Base-by-base conservation (phyloP, 1,140 invertebrate species). In the Ceratina calcarata region DNA sequence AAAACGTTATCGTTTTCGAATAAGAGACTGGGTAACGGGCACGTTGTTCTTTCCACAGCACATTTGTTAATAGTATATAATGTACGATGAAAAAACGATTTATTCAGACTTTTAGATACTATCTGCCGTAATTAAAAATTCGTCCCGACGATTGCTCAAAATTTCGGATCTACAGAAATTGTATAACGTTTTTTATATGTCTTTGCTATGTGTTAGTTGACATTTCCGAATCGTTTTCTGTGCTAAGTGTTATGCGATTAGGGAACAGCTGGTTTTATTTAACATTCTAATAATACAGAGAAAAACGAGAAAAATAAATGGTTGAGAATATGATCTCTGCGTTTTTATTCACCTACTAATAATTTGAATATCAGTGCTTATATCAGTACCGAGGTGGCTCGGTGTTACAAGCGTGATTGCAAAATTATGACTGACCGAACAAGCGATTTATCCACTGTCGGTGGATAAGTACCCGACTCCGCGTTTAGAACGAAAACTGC, bases 241-340 rank as follows among this genome's bases (percentile, higher is more conserved):
- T 80, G 74, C 65, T 74, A 60, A 84, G 15, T 80, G 65, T 74
- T 74, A 61, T 80, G 60, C 65, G 71, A 74, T 27, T 67, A 67
- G 55, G 57, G 70, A 78, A 82, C 76, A 80, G 82, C 49, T 58
- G 37, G 77, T 86, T 80, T 80, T 68, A 77, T 83, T 86, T 83
- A 86, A 78, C 73, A 78, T 83, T 86, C 64, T 75, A 69, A 67
- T 85, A 80, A 82, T 61, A 80, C 68, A 70, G 68, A 74, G 68
- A 77, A 72, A 84, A 67, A 49, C 73, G 66, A 66, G 24, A 49
- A 78, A 75, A 86, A 85, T 86, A 86, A 86, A 86, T 74, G 61
- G 84, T 86, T 86, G 81, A 85, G 66, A 83, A 76, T 60, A 45
- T 45, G 37, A 45, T 8, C 37, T 45, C 0, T 10, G 37, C 37